Evolutionary conservation across 2,888 invertebrate species (phyloP), one percentile per base, ranked within the genome.

Genomic region (Tanaodytes sp.): DNA sequence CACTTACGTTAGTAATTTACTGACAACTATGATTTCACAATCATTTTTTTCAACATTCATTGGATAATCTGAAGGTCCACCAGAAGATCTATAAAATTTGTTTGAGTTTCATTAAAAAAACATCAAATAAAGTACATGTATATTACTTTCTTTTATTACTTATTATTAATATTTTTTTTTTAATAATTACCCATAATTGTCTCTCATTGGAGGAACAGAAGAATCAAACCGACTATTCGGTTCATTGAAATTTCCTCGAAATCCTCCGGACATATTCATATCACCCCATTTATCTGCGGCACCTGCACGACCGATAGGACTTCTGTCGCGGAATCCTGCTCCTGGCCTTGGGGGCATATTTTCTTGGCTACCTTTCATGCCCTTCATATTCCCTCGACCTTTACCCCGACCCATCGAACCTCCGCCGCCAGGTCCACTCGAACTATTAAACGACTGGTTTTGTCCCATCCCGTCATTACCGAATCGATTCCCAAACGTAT

Each of bases 1-100:
- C 33, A 54, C 91, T 90, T 87, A 95, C 95, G 94, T 93, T 52
- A 95, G 88, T 5, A 88, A 85, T 83, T 93, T 92, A 45, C 93
- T 92, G 2, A 94, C 91, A 2, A 95, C 94, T 77, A 96, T 94
- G 55, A 96, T 95, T 86, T 96, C 95, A 84, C 95, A 95, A 82
- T 96, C 96, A 82, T 95, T 94, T 74, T 91, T 89, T 68, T 92
- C 92, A 0, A 86, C 84, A 14, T 2, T 54, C 9, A 75, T 48
- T 8, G 78, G 74, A 63, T 80, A 83, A 51, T 84, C 84, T n/a
- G 63, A 62, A 16, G 76, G 59, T 23, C 52, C 64, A 37, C 65
- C 46, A 49, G 62, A 74, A 23, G 23, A 23, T 5, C 23, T 23
- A n/a, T n/a, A n/a, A n/a, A n/a, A n/a, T n/a, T n/a, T n/a, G n/a